These are phyloP conservation scores for Limnodromus scolopaceus DNA, from an alignment of 2,797 vertebrate species.

Conservation along the genomic window DNA sequence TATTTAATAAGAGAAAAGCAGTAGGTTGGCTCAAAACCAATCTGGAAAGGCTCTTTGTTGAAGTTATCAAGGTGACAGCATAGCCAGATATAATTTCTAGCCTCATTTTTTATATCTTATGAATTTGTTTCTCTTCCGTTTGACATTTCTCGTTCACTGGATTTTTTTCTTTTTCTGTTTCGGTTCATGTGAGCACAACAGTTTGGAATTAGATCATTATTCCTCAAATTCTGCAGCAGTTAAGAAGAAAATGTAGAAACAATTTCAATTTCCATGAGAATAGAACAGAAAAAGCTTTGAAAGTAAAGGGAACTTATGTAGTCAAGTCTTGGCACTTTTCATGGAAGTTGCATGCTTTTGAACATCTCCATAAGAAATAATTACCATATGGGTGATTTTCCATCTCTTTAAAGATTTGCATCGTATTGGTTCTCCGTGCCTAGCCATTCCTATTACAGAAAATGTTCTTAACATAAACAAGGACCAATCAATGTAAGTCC, in stretches of 20 bases:
- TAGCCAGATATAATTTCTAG: background rate
- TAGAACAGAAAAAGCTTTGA: background rate
- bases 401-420: background rate
- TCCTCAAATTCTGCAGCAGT: background rate
- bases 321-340: background rate
- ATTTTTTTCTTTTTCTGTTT: background rate
- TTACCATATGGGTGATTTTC: background rate
- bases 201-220: background rate
- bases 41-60: background rate
- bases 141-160: background rate
- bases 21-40: background rate
- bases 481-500: background rate
- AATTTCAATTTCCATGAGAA: background rate
- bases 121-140: background rate
- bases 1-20: constrained; percentile 15
- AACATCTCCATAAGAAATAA: background rate
- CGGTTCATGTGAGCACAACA: background rate
- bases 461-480: background rate
- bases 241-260: background rate
- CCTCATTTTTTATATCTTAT: background rate
- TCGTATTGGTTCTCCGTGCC: background rate
- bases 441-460: background rate
- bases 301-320: background rate
- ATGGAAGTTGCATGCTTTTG: background rate
- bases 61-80: background rate